These are phyloP conservation scores for Drosophila flavopinicola DNA, from an alignment of 2,888 invertebrate genomes.

Conservation along the genomic window DNA sequence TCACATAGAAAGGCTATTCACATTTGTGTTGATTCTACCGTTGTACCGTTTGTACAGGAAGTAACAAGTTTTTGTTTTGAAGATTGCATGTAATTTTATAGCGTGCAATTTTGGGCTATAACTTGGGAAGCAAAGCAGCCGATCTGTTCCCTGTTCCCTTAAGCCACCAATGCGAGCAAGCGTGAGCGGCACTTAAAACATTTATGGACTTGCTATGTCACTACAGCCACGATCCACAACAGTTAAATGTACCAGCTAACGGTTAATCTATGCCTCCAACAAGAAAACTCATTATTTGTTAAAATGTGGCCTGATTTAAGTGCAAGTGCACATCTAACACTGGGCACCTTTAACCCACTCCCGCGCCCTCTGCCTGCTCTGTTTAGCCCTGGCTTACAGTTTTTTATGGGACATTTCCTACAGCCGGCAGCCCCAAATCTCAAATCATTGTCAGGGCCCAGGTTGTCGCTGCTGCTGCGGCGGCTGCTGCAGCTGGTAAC, in stretches of 20 bases:
- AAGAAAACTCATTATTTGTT: constrained; percentile 1
- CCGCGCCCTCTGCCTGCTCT: background rate
- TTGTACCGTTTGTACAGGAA: background rate
- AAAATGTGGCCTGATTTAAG: background rate
- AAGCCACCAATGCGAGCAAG: background rate
- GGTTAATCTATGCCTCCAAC: background rate
- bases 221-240: background rate
- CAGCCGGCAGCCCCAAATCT: constrained; percentile 34
- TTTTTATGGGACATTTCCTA: constrained; percentile 27
- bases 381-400: background rate
- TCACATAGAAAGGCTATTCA: background rate
- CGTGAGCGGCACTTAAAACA: background rate
- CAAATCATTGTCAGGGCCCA: constrained; percentile 50
- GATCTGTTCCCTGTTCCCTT: background rate
- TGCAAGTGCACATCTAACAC: background rate
- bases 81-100: background rate
- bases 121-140: background rate
- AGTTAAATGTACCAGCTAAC: constrained; percentile 5
- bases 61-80: constrained; percentile 1
- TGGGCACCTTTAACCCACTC: background rate
- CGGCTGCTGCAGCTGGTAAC: constrained; percentile 10
- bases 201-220: constrained; percentile 5
- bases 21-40: background rate
- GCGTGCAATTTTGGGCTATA: constrained; percentile 1
- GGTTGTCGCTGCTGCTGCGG: constrained; percentile 11